phyloP scores from a whole-genome alignment of 2,888 invertebrate genomes.

The Geotrupes spiniger region DNA sequence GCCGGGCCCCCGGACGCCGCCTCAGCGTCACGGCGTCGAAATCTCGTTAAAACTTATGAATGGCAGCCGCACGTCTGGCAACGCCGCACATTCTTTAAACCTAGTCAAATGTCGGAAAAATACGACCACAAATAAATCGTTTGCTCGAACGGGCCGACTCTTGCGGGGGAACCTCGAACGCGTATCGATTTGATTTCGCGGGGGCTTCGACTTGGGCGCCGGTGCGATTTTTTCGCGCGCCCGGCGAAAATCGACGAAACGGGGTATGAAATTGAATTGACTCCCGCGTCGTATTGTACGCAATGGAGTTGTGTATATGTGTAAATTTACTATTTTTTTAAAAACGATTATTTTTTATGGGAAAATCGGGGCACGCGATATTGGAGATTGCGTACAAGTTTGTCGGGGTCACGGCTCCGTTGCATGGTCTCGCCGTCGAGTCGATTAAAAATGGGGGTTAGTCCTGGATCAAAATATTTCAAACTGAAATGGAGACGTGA shows the following conservation, averaged over 20 bases:
- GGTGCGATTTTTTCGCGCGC: constrained; percentile 12
- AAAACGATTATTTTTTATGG: constrained; percentile 15
- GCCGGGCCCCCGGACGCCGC: background rate
- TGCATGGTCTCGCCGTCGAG: background rate
- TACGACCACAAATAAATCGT: constrained; percentile 25
- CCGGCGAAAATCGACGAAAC: constrained; percentile 8
- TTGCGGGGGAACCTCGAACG: constrained; percentile 11
- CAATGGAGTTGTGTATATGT: constrained; percentile 59
- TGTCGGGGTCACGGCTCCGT: background rate
- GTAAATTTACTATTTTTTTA: constrained; percentile 23
- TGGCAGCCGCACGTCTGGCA: constrained; percentile 37
- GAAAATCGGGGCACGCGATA: background rate
- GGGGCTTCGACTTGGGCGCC: constrained; percentile 12
- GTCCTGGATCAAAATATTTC: constrained; percentile 39
- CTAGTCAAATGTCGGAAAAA: constrained; percentile 35
- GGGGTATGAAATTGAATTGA: constrained; percentile 40
- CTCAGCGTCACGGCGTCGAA: constrained; percentile 2
- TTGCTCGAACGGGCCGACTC: constrained; percentile 18
- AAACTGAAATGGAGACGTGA: constrained; percentile 33
- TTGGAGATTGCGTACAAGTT: background rate
- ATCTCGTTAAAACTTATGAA: constrained; percentile 25
- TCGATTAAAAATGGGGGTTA: constrained; percentile 27
- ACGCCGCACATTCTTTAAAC: constrained; percentile 42
- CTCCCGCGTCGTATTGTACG: constrained; percentile 63
- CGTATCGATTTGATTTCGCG: constrained; percentile 7